A percentile compares a stretch with the other conserved stretches of the same genome.
These are phyloP conservation scores for Lomographa bimaculata DNA, from an alignment of 2,888 invertebrate species.

Conservation along the genomic window DNA sequence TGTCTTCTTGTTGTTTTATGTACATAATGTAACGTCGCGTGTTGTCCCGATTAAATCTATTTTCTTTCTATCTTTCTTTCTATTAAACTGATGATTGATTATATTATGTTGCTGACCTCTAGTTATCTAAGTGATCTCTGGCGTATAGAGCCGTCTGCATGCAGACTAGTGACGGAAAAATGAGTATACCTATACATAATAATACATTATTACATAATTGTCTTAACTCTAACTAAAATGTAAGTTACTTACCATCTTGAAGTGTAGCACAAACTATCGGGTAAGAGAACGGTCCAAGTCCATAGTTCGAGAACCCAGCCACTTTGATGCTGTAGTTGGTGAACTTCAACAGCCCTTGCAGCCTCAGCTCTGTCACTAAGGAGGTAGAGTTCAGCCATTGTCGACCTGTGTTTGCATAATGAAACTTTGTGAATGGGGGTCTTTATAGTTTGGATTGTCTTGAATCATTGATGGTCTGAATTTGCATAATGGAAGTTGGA, in stretches of 20 bases:
- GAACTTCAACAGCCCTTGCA: conserved; percentile 91
- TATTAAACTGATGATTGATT: too few species aligned
- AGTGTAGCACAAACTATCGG: conserved; percentile 92
- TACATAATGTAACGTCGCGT: too few species aligned
- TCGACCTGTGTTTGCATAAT: conserved; percentile 54
- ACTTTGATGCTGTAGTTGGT: conserved; percentile 95
- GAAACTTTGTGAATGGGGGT: conserved; percentile 11
- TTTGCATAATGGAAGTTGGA: conserved; percentile 13
- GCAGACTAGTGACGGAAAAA: too few species aligned
- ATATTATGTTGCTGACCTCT: too few species aligned
- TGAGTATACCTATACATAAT: too few species aligned
- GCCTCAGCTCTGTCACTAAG: conserved; percentile 89
- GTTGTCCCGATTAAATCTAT: too few species aligned
- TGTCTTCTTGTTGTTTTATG: too few species aligned
- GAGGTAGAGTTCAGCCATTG: conserved; percentile 82
- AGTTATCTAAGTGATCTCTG: too few species aligned
- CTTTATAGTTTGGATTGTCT: conserved; percentile 6
- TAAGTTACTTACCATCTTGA: conserved; percentile 88
- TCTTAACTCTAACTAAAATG: too few species aligned
- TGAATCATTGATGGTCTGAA: conserved; percentile 15
- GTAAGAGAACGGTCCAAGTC: conserved; percentile 90
- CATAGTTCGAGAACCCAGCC: conserved; percentile 92
- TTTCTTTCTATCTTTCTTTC: too few species aligned
- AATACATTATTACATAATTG: neutral
- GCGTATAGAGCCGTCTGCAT: too few species aligned